Evolutionary conservation across 2,888 invertebrate genomes (phyloP), one percentile per base, ranked within the genome.

Genomic region (Eupithecia subfuscata): DNA sequence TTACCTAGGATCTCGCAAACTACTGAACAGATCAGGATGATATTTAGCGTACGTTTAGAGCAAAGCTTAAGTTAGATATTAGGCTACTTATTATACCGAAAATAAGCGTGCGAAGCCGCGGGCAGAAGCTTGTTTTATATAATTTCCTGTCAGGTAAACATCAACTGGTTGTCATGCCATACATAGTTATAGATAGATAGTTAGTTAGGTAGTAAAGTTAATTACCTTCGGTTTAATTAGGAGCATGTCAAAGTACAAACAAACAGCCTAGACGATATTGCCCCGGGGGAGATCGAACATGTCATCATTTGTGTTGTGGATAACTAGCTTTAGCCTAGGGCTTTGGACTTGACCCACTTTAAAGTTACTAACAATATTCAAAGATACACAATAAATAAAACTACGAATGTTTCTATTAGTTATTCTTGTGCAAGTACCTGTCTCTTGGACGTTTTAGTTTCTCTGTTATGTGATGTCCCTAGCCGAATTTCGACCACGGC

Each of bases 251-350:
- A 67, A 67, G 40, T 67, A n/a, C 45, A 56, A 64, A 48, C 25
- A 71, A 67, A 69, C 69, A 45, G 37, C 48, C 45, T 67, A 56
- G 30, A 60, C 65, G 37, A 37, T 71, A 64, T 64, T 71, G 68
- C 48, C 48, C 11, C 65, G n/a, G n/a, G 64, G 60, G 60, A 60
- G 40, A 67, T 40, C 37, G 65, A 67, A 37, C 37, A 67, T 67
- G 37, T 40, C 65, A 67, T 67, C 40, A 67, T 67, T 67, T 67
- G 65, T 40, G 65, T 37, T 22, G 64, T 34, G 18, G 37, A 18
- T 37, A 64, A 64, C 64, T 34, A 65, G 34, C n/a, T n/a, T 12
- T 34, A 64, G 64, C 34, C 34, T 0, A 64, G 34, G 34, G 65
- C 37, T 37, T 37, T 67, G 12, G 37, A 37, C 22, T 37, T 40